These are phyloP conservation scores for Ectropis grisescens DNA, from an alignment of 1,140 invertebrate species.

Conservation along the genomic window DNA sequence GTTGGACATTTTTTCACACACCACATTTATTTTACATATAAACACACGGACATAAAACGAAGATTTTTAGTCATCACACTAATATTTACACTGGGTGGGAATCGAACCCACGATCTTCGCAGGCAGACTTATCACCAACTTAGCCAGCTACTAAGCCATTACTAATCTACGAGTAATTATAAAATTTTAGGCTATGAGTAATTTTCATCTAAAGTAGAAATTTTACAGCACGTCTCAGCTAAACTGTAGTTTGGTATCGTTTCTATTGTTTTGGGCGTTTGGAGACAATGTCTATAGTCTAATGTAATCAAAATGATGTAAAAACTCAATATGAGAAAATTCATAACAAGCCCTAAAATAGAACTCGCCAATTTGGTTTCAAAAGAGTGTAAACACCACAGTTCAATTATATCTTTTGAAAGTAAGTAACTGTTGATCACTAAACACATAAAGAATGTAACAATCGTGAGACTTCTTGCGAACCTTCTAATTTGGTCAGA, in stretches of 20 bases:
- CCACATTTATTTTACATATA: no score
- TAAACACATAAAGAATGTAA: conserved; percentile 47
- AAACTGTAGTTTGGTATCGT: conserved; percentile 20
- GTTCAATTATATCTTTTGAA: conserved; percentile 39
- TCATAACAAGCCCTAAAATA: conserved; percentile 36
- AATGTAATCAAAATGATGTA: conserved; percentile 33
- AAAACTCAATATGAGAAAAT: conserved; percentile 34
- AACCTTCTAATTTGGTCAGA: conserved; percentile 44
- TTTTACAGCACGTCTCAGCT: conserved; percentile 2
- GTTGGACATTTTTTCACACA: no score
- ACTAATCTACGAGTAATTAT: no score
- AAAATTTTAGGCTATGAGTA: no score
- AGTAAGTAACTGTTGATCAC: conserved; percentile 49
- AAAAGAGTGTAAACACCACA: conserved; percentile 39
- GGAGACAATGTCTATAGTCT: conserved; percentile 1
- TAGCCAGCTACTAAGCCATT: no score
- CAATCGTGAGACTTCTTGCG: conserved; percentile 37
- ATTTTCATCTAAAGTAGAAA: no score
- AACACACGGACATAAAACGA: no score
- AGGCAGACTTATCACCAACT: no score
- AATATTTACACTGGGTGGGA: no score
- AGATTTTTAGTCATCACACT: no score
- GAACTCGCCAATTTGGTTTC: conserved; percentile 29
- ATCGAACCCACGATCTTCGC: no score
- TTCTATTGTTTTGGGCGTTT: no score